Conservation (phyloP, 2,113 vertebrate genomes). For the Myotis lucifugus region DNA sequence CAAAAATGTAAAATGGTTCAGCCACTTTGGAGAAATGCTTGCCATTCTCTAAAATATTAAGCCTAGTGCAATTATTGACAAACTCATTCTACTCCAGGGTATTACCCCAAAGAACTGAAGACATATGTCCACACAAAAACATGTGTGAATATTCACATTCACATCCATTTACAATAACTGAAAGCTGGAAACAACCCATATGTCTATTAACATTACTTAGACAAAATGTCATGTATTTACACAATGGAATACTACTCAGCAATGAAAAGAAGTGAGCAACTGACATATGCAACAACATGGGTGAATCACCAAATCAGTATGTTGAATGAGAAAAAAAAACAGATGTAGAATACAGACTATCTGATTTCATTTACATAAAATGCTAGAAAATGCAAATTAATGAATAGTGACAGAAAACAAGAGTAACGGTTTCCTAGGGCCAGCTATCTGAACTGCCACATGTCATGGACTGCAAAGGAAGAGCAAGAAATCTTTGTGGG, state of each 20-base stretch:
- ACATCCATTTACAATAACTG: not conserved
- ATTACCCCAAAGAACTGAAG: not conserved
- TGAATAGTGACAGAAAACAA: not conserved
- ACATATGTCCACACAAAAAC: not conserved
- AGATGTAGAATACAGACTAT: not conserved
- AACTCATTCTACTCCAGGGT: not conserved
- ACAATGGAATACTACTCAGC: not conserved
- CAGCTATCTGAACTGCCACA: not conserved
- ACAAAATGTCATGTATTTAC: not conserved
- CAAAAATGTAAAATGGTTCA: not conserved
- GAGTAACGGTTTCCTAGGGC: not conserved
- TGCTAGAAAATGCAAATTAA: not conserved
- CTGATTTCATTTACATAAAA: not conserved
- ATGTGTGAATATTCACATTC: not conserved
- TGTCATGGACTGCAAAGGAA: not conserved
- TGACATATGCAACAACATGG: accelerated
- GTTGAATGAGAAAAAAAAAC: not conserved
- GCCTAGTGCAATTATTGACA: not conserved
- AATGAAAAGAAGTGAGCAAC: not conserved
- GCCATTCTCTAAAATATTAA: not conserved
- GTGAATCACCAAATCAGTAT: not conserved
- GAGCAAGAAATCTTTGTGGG: not conserved
- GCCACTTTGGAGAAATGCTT: not conserved
- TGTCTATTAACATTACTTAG: not conserved
- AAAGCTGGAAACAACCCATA: not conserved